Evolutionary conservation across 1,140 invertebrate genomes (phyloP).

Genomic region (Oppia nitens): DNA sequence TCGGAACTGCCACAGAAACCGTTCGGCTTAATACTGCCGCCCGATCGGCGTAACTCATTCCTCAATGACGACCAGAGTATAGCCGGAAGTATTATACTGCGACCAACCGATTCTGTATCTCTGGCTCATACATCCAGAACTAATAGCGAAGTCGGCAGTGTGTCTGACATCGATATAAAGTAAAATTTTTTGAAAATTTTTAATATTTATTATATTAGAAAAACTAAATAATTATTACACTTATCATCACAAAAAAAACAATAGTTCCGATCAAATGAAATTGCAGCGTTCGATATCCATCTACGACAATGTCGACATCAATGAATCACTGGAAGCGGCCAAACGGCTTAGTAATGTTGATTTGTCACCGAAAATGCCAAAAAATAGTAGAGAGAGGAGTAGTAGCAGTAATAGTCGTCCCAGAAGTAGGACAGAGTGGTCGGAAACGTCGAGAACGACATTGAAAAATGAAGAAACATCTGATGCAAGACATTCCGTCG

Average conservation of each 20-base stretch:
- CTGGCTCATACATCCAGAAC: slow-evolving; percentile 16
- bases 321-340: slow-evolving; percentile 19
- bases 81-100: slow-evolving; percentile 14
- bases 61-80: slow-evolving; percentile 16
- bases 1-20: slow-evolving; percentile 63
- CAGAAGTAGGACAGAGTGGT: too few species aligned
- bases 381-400: not conserved
- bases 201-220: not conserved
- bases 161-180: not conserved
- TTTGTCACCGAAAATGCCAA: not conserved
- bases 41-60: not conserved
- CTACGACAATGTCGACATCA: slow-evolving; percentile 22
- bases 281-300: slow-evolving; percentile 19
- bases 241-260: not conserved
- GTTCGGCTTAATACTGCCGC: slow-evolving; percentile 52
- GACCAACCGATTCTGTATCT: slow-evolving; percentile 8
- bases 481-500: too few species aligned
- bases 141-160: slow-evolving; percentile 17
- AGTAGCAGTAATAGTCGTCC: not conserved
- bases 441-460: too few species aligned
- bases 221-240: not conserved
- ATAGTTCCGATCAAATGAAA: not conserved
- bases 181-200: not conserved
- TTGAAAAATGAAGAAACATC: too few species aligned
- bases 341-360: slow-evolving; percentile 39